Evolutionary conservation across 2,888 invertebrate species (phyloP).

Genomic region (Apamea crenata): DNA sequence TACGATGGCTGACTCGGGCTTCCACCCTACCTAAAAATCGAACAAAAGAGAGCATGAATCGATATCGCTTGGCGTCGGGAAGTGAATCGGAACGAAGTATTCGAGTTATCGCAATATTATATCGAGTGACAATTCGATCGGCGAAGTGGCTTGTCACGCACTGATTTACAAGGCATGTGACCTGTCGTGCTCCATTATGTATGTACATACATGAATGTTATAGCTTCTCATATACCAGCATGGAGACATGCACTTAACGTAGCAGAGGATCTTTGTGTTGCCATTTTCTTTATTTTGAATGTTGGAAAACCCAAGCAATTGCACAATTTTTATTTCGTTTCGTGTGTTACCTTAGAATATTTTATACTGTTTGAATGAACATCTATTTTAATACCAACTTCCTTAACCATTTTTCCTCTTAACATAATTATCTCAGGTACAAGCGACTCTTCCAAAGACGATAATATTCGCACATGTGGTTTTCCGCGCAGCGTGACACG

Average conservation of each 20-base stretch:
- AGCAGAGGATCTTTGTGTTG: slow-evolving; percentile 18
- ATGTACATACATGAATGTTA: slow-evolving; percentile 60
- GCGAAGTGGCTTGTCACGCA: slow-evolving; percentile 76
- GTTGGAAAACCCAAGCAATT: background rate
- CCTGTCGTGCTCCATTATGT: slow-evolving; percentile 69
- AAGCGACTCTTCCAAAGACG: slow-evolving; percentile 31
- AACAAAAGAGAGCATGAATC: slow-evolving; percentile 60
- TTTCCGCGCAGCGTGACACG: slow-evolving; percentile 74
- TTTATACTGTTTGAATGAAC: background rate
- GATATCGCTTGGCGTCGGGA: slow-evolving; percentile 71
- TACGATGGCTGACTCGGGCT: slow-evolving; percentile 49
- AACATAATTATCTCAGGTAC: slow-evolving; percentile 8
- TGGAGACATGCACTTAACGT: slow-evolving; percentile 11
- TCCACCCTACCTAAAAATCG: slow-evolving; percentile 47
- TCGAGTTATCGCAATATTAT: slow-evolving; percentile 73
- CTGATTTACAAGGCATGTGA: slow-evolving; percentile 79
- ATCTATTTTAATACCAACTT: background rate
- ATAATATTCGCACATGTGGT: slow-evolving; percentile 73
- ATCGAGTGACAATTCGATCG: slow-evolving; percentile 76
- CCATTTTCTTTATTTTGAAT: slow-evolving; percentile 5
- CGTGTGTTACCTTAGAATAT: background rate
- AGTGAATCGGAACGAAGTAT: slow-evolving; percentile 80
- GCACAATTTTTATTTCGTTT: background rate
- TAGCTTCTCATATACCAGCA: slow-evolving; percentile 37
- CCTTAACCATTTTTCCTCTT: background rate